These are phyloP conservation scores for Xenentodon cancila DNA, from an alignment of 2,797 vertebrate genomes.

Conservation along the genomic window DNA sequence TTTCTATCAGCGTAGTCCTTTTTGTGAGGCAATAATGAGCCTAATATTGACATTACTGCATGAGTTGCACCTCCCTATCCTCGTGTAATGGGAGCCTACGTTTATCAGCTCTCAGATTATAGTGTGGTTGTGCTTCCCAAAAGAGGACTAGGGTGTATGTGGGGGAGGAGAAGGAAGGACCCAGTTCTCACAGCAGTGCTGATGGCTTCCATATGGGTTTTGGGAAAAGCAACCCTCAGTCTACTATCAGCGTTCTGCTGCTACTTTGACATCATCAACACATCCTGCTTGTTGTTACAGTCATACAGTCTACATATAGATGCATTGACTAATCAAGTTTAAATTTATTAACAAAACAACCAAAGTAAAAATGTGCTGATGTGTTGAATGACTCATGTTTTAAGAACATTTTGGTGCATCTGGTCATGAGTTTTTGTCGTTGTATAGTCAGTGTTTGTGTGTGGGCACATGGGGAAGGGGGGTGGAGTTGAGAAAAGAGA, in stretches of 20 bases:
- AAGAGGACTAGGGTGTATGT: slow-evolving; percentile 62
- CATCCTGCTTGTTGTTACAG: slow-evolving; percentile 38
- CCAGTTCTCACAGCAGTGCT: slow-evolving; percentile 74
- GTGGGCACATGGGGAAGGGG: too few relatives aligned
- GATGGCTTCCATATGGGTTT: slow-evolving; percentile 82
- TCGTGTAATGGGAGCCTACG: slow-evolving; percentile 58
- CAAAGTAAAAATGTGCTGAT: slow-evolving; percentile 45
- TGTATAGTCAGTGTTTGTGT: background rate
- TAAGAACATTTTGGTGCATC: slow-evolving; percentile 31
- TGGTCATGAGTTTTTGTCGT: slow-evolving; percentile 19
- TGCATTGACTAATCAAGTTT: slow-evolving; percentile 46
- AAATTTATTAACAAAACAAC: slow-evolving; percentile 49
- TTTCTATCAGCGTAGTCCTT: slow-evolving; percentile 35
- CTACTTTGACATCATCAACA: slow-evolving; percentile 62
- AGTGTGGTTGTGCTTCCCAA: slow-evolving; percentile 63
- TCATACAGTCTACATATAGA: too few relatives aligned
- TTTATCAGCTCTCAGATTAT: slow-evolving; percentile 70
- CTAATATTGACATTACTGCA: slow-evolving; percentile 64
- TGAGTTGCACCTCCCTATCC: slow-evolving; percentile 42
- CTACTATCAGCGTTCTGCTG: slow-evolving; percentile 64
- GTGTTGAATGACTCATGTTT: slow-evolving; percentile 47
- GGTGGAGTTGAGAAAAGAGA: background rate
- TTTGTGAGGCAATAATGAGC: slow-evolving; percentile 52
- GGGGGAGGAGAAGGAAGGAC: slow-evolving; percentile 73
- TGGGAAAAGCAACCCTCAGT: slow-evolving; percentile 63